Evolutionary conservation across 2,113 vertebrate species (phyloP).

Genomic region (Paraplagusia blochii): DNA sequence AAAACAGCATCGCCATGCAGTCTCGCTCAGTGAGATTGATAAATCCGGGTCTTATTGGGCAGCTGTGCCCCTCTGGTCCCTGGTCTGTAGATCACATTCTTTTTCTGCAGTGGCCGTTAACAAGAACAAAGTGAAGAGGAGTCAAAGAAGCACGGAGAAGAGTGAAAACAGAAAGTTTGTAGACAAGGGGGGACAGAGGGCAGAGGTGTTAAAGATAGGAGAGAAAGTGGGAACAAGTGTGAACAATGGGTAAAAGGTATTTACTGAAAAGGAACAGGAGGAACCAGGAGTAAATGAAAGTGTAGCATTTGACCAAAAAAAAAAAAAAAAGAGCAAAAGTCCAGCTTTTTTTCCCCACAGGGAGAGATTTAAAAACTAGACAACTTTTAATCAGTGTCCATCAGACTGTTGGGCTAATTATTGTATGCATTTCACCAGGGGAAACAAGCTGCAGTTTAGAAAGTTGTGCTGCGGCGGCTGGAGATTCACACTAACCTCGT

Average conservation of each 20-base stretch:
- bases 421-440: too few species aligned
- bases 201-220: not conserved
- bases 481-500: not conserved
- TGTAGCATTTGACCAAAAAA: not conserved
- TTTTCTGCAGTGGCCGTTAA: conserved; percentile 57
- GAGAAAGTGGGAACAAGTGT: not conserved
- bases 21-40: conserved; percentile 57
- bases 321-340: not conserved
- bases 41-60: conserved; percentile 69
- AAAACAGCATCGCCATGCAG: conserved; percentile 58
- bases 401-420: too few species aligned
- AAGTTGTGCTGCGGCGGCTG: not conserved
- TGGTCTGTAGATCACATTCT: conserved; percentile 55
- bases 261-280: not conserved
- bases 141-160: conserved; percentile 4
- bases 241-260: not conserved
- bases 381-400: too few species aligned
- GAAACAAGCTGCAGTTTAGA: not conserved
- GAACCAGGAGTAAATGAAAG: not conserved
- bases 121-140: conserved; percentile 47
- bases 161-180: conserved; percentile 4
- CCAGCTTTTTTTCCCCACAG: conserved; percentile 1
- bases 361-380: conserved; percentile 9
- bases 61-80: conserved; percentile 65
- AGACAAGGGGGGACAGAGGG: not conserved